Conservation (phyloP, 2,113 vertebrate species). For the Uria lomvia region DNA sequence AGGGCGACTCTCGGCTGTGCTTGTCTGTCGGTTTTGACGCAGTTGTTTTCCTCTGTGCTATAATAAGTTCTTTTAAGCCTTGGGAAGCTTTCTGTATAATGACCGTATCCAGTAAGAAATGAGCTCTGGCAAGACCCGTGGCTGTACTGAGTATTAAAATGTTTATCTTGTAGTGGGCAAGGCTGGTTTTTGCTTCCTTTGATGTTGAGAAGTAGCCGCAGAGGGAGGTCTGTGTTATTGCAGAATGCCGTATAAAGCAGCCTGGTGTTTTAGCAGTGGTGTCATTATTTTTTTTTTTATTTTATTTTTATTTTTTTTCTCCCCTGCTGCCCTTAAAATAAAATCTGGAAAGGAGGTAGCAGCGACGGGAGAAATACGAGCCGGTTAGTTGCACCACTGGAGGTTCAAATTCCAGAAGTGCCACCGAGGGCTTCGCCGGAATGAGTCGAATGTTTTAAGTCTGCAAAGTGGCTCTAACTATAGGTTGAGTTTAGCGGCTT, state of each 20-base stretch:
- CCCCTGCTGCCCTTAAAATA: neutral
- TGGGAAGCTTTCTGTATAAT: neutral
- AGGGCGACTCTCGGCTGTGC: accelerated
- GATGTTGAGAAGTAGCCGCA: neutral
- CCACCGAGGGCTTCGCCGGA: neutral
- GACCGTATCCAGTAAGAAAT: neutral
- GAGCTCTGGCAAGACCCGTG: neutral
- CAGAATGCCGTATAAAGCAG: neutral
- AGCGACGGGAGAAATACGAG: neutral
- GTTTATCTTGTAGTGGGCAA: neutral
- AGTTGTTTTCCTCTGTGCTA: neutral
- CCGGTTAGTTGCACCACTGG: neutral
- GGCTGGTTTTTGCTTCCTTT: neutral
- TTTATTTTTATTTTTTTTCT: neutral
- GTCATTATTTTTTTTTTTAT: neutral
- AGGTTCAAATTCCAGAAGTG: neutral
- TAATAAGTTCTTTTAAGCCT: neutral
- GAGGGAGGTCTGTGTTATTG: neutral
- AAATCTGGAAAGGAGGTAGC: neutral
- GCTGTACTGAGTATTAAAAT: neutral
- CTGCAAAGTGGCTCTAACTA: neutral
- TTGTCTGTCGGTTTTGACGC: accelerated
- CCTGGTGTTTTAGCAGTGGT: neutral
- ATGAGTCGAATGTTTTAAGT: neutral
- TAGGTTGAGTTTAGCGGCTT: neutral